Percentiles rank a stretch among this genome's conserved stretches.
These are phyloP conservation scores for Rhinolophus ferrumequinum DNA, from an alignment of 2,113 vertebrate genomes.

Conservation along the genomic window DNA sequence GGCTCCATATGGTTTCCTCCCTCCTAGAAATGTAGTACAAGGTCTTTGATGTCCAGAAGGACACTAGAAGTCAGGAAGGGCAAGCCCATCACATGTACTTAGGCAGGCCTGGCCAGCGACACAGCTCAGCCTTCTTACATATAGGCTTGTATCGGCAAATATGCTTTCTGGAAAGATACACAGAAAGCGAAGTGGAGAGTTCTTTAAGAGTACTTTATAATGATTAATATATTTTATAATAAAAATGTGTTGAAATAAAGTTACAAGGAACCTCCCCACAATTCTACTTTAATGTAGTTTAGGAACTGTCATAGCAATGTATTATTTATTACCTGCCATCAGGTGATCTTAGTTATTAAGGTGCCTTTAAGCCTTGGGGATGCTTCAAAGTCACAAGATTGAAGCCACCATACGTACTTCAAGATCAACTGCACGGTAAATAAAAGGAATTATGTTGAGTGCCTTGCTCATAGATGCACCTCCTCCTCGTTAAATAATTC, in stretches of 20 bases:
- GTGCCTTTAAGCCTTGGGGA: background rate
- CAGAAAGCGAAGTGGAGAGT: background rate
- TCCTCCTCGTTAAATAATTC: background rate
- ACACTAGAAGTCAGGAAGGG: background rate
- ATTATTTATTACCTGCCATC: background rate
- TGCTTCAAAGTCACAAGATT: background rate
- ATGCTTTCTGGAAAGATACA: slow-evolving; percentile 1
- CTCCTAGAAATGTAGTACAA: background rate
- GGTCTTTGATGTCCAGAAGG: background rate
- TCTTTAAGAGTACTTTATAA: background rate
- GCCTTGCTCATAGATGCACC: background rate
- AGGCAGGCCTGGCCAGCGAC: background rate
- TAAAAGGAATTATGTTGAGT: background rate
- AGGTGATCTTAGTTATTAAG: background rate
- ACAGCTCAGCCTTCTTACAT: background rate
- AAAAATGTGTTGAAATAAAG: background rate
- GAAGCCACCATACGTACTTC: background rate
- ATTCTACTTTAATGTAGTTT: background rate
- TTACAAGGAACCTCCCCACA: background rate
- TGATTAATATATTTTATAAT: background rate
- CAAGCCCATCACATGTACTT: background rate
- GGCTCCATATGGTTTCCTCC: background rate
- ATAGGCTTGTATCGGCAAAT: background rate
- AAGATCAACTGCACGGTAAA: background rate
- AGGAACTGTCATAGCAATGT: background rate